Base-by-base conservation (phyloP, 2,113 vertebrate species). In the Pachycephala philippinensis region DNA sequence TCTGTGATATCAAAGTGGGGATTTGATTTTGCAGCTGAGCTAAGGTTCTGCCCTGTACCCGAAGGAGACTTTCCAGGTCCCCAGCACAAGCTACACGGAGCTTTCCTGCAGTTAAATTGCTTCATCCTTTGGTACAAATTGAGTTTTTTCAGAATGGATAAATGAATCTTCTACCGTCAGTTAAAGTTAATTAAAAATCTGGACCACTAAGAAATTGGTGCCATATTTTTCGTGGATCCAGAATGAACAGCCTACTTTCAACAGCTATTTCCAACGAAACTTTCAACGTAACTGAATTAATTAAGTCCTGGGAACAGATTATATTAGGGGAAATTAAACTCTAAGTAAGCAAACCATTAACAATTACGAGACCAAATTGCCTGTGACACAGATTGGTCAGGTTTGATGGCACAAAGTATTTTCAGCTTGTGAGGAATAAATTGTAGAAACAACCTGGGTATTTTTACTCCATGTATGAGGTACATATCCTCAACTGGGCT, bases 291-390 rank as follows among this genome's bases (percentile, higher is more conserved):
- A 66, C 83, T 70, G 90, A 63, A 94, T 91, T 85, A 96, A 91
- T 95, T 92, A 80, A 94, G 39, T 84, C 56, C 52, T 64, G 50
- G 63, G 70, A 94, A 72, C 63, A 50, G 84, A 87, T 93, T 71
- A 57, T 66, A 90, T 90, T 91, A 84, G 79, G 44, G 63, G 71
- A 93, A 95, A 97, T 94, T 74, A 95, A 90, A 68, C 66, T 94
- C 80, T 92, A 93, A 96, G 82, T 88, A 91, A 96, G 90, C 82
- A 88, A 94, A 90, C 84, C 90, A 83, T 96, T 90, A 94, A 77
- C 91, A 77, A 69, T 93, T 88, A 90, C 37, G 68, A 78, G 70
- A 39, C 87, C 65, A 88, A 96, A 95, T 90, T 91, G 90, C 50
- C 88, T 76, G 76, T 88, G 94, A 92, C 88, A 84, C 68, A 71